Conservation (phyloP, 2,888 invertebrate species). For the Xiphydria camelus region DNA sequence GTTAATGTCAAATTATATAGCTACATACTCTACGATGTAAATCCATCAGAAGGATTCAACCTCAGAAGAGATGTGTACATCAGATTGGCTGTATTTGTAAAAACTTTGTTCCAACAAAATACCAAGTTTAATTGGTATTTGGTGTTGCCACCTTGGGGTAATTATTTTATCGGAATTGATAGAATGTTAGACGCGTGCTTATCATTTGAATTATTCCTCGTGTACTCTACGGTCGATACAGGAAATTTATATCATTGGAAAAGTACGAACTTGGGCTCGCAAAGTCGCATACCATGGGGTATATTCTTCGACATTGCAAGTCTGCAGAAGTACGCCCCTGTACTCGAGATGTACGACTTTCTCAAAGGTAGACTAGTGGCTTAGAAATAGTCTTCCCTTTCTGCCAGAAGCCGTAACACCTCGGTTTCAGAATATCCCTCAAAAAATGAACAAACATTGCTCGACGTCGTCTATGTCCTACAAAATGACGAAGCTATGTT, state of each 20-base stretch:
- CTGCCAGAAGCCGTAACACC: too few relatives aligned
- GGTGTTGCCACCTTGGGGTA: constrained; percentile 92
- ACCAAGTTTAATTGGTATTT: constrained; percentile 63
- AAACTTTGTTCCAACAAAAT: constrained; percentile 64
- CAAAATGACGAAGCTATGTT: constrained; percentile 87
- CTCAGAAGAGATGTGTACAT: constrained; percentile 94
- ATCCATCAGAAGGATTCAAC: constrained; percentile 96
- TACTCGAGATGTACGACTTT: constrained; percentile 84
- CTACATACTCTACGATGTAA: constrained; percentile 90
- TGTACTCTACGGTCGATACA: constrained; percentile 18
- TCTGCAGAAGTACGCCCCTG: constrained; percentile 77
- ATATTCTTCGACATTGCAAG: constrained; percentile 83
- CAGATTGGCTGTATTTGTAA: constrained; percentile 83
- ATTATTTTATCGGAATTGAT: constrained; percentile 5
- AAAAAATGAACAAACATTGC: constrained; percentile 54
- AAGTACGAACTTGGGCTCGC: constrained; percentile 60
- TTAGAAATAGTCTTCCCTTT: too few relatives aligned
- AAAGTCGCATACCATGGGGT: constrained; percentile 75
- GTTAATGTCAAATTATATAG: too few relatives aligned
- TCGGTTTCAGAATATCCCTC: constrained; percentile 61
- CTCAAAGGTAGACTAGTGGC: constrained; percentile 62
- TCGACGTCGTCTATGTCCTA: constrained; percentile 80
- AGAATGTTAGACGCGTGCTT: neutral
- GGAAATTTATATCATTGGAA: constrained; percentile 85
- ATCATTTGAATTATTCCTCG: neutral